These are phyloP conservation scores for Auanema freiburgensis DNA, from an alignment of 2,888 invertebrate genomes.

Conservation along the genomic window DNA sequence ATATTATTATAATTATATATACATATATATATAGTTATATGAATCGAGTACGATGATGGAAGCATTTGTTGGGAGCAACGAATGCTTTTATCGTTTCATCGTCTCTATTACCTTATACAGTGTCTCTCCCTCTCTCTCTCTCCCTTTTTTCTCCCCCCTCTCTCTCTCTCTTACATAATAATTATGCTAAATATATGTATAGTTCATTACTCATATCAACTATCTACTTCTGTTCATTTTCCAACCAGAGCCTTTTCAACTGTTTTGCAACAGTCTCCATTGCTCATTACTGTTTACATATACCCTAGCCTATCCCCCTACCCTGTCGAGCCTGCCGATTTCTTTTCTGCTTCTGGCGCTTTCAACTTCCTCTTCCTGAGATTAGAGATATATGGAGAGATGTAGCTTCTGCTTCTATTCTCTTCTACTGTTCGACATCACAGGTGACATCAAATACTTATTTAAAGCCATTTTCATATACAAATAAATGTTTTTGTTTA, in stretches of 20 bases:
- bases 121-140: not conserved
- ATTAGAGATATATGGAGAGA: too few relatives aligned
- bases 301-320: too few relatives aligned
- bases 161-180: constrained; percentile 2
- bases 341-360: too few relatives aligned
- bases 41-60: not conserved
- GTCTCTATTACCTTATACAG: not conserved
- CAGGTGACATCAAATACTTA: too few relatives aligned
- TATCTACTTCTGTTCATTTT: not conserved
- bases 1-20: constrained; percentile 7
- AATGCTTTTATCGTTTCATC: too few relatives aligned
- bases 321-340: too few relatives aligned
- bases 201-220: not conserved
- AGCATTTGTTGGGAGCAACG: too few relatives aligned
- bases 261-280: not conserved
- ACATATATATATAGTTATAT: not conserved
- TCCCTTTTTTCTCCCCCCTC: constrained; percentile 8
- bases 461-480: too few relatives aligned
- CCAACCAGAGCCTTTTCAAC: not conserved
- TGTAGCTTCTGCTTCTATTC: too few relatives aligned
- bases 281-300: not conserved
- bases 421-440: too few relatives aligned
- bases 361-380: too few relatives aligned
- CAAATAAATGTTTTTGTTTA: too few relatives aligned
- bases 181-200: constrained; percentile 5